Evolutionary conservation across 2,113 vertebrate species (phyloP).

Genomic region (Odocoileus hemionus): DNA sequence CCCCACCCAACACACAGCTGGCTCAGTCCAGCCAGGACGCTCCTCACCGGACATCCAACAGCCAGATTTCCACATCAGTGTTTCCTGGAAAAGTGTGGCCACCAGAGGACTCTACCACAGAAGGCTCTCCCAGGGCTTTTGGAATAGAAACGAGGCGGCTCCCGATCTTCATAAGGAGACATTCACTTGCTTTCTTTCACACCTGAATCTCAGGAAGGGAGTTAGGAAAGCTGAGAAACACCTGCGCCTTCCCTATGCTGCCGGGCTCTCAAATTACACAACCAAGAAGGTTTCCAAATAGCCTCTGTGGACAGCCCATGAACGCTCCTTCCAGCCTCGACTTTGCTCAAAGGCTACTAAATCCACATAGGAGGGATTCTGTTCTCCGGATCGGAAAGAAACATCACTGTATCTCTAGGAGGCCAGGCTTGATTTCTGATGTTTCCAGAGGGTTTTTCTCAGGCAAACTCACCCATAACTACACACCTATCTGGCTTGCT

Average conservation of each 20-base stretch:
- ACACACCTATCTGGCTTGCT: neutral
- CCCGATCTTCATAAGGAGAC: neutral
- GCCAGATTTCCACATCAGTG: slow-evolving; percentile 29
- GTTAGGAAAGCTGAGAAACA: neutral
- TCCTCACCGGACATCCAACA: neutral
- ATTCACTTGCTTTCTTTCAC: neutral
- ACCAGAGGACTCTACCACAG: neutral
- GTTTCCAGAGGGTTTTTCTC: neutral
- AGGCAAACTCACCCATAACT: neutral
- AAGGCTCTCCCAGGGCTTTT: neutral
- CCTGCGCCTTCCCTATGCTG: neutral
- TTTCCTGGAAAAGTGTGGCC: slow-evolving; percentile 37
- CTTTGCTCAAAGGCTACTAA: neutral
- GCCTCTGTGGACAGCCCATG: too few species aligned
- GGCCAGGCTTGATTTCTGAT: neutral
- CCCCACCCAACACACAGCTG: neutral
- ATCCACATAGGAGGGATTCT: neutral
- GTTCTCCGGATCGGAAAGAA: neutral
- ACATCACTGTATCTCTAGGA: neutral
- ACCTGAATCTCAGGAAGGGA: neutral
- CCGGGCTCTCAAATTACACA: neutral
- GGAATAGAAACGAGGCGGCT: neutral
- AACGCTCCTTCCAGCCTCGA: neutral
- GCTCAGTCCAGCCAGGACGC: neutral
- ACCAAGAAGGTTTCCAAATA: neutral